Percentiles rank a stretch among this genome's conserved stretches.
Evolutionary conservation across 2,888 invertebrate species (phyloP).

Genomic region (Amiota minor): DNA sequence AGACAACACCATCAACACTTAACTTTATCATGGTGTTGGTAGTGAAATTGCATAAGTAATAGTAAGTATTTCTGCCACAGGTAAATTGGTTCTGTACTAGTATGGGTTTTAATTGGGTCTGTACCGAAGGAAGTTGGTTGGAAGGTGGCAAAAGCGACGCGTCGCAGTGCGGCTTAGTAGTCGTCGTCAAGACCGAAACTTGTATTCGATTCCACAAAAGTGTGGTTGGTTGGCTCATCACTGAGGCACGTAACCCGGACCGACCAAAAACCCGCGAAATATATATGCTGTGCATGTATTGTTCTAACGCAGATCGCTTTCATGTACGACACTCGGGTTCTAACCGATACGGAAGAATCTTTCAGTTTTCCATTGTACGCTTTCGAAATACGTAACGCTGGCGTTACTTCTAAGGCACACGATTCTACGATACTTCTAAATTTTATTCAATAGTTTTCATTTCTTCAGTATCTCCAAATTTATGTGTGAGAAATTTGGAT

Average conservation of each 20-base stretch:
- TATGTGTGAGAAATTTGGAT: no score
- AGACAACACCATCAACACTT: neutral
- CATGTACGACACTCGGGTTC: neutral
- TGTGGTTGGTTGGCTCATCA: neutral
- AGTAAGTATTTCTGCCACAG: slow-evolving; percentile 1
- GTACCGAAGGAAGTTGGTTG: neutral
- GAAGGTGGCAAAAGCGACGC: neutral
- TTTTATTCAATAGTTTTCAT: no score
- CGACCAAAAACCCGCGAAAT: slow-evolving; percentile 5
- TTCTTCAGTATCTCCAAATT: no score
- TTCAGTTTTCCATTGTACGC: no score
- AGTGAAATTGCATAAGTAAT: neutral
- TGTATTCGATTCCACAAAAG: neutral
- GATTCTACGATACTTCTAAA: no score
- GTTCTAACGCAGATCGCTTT: slow-evolving; percentile 6
- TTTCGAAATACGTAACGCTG: slow-evolving; percentile 4
- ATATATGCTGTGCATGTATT: neutral
- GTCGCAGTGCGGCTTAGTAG: neutral
- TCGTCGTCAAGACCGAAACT: neutral
- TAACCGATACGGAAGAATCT: neutral
- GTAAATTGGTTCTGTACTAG: neutral
- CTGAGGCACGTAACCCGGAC: slow-evolving; percentile 12
- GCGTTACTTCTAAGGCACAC: neutral
- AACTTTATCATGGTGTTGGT: neutral
- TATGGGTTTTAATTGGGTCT: no score